Base-by-base conservation (phyloP, 2,888 invertebrate species). In the Baronia brevicornis region DNA sequence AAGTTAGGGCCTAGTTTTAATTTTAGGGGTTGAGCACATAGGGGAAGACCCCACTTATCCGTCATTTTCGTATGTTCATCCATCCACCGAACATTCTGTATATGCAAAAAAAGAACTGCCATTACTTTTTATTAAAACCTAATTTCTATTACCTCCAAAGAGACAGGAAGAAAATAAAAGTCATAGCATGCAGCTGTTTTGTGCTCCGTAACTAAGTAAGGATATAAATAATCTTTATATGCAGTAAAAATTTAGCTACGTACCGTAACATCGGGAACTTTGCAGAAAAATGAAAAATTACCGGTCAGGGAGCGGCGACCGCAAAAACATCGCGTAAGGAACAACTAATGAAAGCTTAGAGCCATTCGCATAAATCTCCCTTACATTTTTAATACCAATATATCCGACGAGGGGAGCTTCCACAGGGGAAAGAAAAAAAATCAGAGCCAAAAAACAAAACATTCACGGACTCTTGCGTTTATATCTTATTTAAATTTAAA, bases 301-400 rank as follows among this genome's bases (percentile, higher is more conserved):
- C 80, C 72, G 84, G 84, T 84, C 84, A 84, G 79, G 79, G 78
- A 73, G 73, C 70, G 66, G 65, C 68, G 71, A 75, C 80, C 79
- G 75, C 79, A 72, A 66, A 70, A 79, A 74, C 74, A 71, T 71
- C 71, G 73, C 75, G 62, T 69, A 80, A 82, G 80, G 72, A 79
- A 75, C 71, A 72, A 72, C 80, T 82, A 84, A 84, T 84, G 84
- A 84, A 84, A 84, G 84, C 84, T 82, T 77, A 84, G 75, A 82
- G 79, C 82, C 73, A 82, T 84, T 79, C 82, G 74, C 82, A 84
- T 84, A 84, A 84, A 84, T 84, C 84, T 82, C 73, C 75, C 68
- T 84, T 84, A 82, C 84, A 84, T 84, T 84, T 84, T 84, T 84
- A 84, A 84, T 84, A 84, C 82, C 82, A 79, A 84, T 84, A 84